Evolutionary conservation across 2,113 vertebrate genomes (phyloP).

Genomic region (Erythrolamprus reginae): DNA sequence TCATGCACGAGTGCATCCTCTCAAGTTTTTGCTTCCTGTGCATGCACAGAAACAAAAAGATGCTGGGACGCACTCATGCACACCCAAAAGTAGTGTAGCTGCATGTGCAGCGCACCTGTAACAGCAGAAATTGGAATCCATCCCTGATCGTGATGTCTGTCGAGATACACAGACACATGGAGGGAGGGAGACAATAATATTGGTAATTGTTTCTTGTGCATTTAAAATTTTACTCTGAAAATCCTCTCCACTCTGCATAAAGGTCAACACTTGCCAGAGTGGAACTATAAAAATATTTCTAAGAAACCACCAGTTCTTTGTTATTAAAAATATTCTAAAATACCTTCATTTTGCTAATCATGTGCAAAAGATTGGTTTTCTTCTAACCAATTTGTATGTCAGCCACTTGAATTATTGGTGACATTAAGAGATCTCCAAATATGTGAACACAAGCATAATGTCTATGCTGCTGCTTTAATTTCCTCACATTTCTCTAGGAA

Average conservation of each 20-base stretch:
- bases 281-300: neutral
- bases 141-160: too few relatives aligned
- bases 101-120: too few relatives aligned
- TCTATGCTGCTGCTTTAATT: neutral
- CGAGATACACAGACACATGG: too few relatives aligned
- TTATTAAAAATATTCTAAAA: constrained; percentile 1
- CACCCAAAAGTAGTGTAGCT: too few relatives aligned
- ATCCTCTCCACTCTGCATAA: neutral
- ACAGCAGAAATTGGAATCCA: too few relatives aligned
- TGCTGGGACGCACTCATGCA: too few relatives aligned
- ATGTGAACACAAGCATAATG: neutral
- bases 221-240: neutral
- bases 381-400: neutral
- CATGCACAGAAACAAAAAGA: too few relatives aligned
- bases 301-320: constrained; percentile 14
- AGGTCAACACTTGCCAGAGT: neutral
- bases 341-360: neutral
- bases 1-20: too few relatives aligned
- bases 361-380: neutral
- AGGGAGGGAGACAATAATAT: too few relatives aligned
- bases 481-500: neutral
- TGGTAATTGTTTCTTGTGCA: neutral
- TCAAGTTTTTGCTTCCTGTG: too few relatives aligned
- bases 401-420: neutral
- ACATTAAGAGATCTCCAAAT: too few relatives aligned